Base-by-base conservation (phyloP, 1,140 invertebrate genomes). In the Orius insidiosus region DNA sequence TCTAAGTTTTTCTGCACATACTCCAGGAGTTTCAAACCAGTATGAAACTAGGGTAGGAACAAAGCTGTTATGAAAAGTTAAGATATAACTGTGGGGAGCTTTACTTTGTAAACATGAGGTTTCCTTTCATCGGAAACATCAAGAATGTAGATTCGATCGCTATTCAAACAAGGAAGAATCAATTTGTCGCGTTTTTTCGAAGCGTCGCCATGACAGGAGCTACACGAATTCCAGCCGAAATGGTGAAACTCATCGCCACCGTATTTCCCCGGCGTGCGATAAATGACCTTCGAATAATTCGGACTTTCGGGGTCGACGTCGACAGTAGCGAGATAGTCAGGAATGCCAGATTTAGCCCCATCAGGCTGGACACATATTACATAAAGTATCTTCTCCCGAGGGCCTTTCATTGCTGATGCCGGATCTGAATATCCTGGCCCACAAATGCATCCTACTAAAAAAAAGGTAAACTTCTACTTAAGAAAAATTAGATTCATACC, bases 191-290 rank as follows among this genome's bases (percentile, higher is more conserved):
- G 64, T 48, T 73, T 74, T 8, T 75, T 69, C 0, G 68, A 64
- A 0, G 65, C 55, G 51, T 78, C 75, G 36, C 68, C 68, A 59
- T 78, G 68, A 60, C 89, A 95, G 63, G 87, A 92, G 52, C 86
- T 90, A 60, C 93, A 98, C 6, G 87, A 74, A 59, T 97, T 97
- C 92, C 92, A 97, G 0, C 92, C 93, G 11, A 76, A 81, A 59
- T 97, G 93, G 60, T 98, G 93, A 0, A 98, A 60, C 62, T 98
- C 93, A 58, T 98, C 87, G 1, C 78, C 82, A 4, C 69, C 58
- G 45, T 80, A 62, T n/a, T 76, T 75, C 56, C 90, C 80, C 48
- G 76, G 69, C 0, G 86, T 68, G 39, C 87, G 78, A 59, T 87
- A 78, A 41, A 97, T 81, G 2, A 97, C 81, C 92, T 96, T 56